Conservation (phyloP, 2,888 invertebrate genomes). For the Polyploca ridens region DNA sequence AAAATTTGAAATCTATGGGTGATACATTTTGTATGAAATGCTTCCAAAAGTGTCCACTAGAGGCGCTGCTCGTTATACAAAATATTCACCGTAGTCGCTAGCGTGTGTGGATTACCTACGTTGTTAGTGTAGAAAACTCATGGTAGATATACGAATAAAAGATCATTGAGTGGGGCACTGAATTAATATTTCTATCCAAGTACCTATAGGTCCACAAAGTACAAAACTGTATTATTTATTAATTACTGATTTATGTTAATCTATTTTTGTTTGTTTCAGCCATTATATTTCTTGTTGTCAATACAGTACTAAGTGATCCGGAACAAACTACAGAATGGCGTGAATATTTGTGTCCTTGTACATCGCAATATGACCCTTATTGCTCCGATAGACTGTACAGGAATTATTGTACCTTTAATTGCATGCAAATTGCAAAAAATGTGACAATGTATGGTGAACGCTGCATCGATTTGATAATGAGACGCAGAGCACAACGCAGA, state of each 20-base stretch:
- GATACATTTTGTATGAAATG: too few relatives aligned
- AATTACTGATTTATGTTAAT: too few relatives aligned
- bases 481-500: too few relatives aligned
- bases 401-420: slow-evolving; percentile 48
- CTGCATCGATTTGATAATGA: slow-evolving; percentile 30
- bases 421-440: slow-evolving; percentile 30
- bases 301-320: background rate
- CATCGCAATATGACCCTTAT: slow-evolving; percentile 50
- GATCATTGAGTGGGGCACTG: background rate
- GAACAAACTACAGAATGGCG: slow-evolving; percentile 27
- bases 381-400: slow-evolving; percentile 48
- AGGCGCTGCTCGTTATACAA: too few relatives aligned
- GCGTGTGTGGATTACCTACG: too few relatives aligned
- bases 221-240: too few relatives aligned
- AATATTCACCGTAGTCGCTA: too few relatives aligned
- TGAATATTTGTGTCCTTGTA: slow-evolving; percentile 42
- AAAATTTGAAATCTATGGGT: too few relatives aligned
- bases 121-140: too few relatives aligned
- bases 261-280: slow-evolving; percentile 32
- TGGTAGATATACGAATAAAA: too few relatives aligned
- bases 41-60: too few relatives aligned
- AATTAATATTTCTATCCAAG: slow-evolving; percentile 19
- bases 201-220: slow-evolving; percentile 9
- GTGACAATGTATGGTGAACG: slow-evolving; percentile 29
- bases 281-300: slow-evolving; percentile 28